Conservation (phyloP, 2,797 vertebrate species). For the Dromococcyx pavoninus region DNA sequence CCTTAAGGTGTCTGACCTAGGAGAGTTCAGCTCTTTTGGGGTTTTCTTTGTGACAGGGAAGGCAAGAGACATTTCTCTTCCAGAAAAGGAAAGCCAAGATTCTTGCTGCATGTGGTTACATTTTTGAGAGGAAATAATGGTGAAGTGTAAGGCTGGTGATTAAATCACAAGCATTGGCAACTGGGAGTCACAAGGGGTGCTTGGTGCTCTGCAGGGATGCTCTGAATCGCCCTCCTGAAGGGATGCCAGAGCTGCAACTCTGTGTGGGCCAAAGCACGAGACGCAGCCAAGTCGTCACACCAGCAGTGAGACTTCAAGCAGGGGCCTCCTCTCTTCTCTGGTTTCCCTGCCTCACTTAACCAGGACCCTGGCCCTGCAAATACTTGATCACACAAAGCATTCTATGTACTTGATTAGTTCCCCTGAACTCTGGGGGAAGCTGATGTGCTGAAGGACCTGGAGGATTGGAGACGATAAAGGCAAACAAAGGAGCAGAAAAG, state of each 20-base stretch:
- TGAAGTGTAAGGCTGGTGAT: neutral
- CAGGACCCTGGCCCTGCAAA: neutral
- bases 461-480: neutral
- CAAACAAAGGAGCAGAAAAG: slow-evolving; percentile 15
- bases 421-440: slow-evolving; percentile 13
- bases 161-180: neutral
- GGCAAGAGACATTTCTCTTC: neutral
- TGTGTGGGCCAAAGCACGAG: neutral
- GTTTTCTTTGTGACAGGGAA: neutral
- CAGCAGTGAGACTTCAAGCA: neutral
- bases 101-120: neutral
- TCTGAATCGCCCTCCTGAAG: neutral
- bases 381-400: neutral
- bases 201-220: neutral
- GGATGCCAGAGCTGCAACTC: neutral
- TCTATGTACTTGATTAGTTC: neutral
- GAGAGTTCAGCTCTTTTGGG: neutral
- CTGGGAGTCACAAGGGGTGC: neutral
- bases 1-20: neutral
- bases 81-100: neutral
- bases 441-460: accelerated
- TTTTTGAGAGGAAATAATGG: neutral
- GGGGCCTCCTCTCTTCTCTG: neutral
- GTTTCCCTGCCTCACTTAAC: neutral
- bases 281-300: neutral